Base-by-base conservation (phyloP, 2,888 invertebrate genomes). In the Tortricodes alternella region DNA sequence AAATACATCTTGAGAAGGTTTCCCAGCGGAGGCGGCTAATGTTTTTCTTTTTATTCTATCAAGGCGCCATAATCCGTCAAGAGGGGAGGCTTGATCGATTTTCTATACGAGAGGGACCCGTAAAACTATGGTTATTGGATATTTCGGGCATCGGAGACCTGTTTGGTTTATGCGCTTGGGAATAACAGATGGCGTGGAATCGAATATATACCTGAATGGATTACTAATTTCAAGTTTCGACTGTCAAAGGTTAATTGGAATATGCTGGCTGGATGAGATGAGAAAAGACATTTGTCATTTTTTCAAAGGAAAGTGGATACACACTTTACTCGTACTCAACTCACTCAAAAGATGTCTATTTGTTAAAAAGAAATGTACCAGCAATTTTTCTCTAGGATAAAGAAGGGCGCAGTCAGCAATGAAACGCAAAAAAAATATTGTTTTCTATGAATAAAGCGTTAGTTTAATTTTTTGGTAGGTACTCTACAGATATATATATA, bases 71-170 rank as follows among this genome's bases (percentile, higher is more conserved):
- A 85, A 88, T 87, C 88, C 85, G 82, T 89, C 86, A 85, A 74
- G 72, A 66, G 71, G 69, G 71, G 66, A 70, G 71, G 65, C 61
- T 62, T 78, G 79, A 87, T 88, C 86, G 87, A 87, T 89, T 82
- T 84, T 78, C 76, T 74, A 77, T 78, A 73, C 73, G 66, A 67
- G 73, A 73, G 77, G 76, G 74, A 68, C 77, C 73, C 74, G 76
- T 79, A 73, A 87, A 89, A 89, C 89, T 89, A 89, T 86, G 82
- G 83, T 82, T 87, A 89, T 89, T 85, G 82, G 85, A 83, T 84
- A 80, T 84, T 86, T 84, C 71, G 73, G 74, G 72, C 72, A 67
- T 68, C 74, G 74, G 76, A 77, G 75, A 76, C 76, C 76, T 78
- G 76, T 76, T 80, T 74, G 75, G 71, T 73, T 78, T 77, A 74